Evolutionary conservation across 2,113 vertebrate species (phyloP), one percentile per base, ranked within the genome.

Genomic region (Taurulus bubalis): DNA sequence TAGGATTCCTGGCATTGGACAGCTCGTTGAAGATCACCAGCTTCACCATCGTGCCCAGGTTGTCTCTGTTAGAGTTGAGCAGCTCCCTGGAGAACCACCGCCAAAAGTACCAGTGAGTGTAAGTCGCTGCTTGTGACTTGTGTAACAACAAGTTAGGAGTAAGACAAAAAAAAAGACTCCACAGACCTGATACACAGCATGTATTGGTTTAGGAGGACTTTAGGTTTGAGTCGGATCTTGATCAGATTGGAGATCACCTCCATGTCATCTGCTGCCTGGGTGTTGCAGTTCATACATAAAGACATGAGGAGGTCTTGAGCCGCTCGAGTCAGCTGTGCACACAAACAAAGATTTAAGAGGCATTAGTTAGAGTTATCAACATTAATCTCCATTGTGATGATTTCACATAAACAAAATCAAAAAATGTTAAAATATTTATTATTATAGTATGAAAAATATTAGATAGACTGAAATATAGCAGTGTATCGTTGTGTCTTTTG

Each of bases 221-320:
- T 99, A 4, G 98, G 98, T 90, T 99, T 99, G 14, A 99, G 97
- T 5, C 98, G 96, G 86, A 99, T 99, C 92, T 99, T 99, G 88
- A 99, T 97, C 75, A 99, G 95, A 93, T 97, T 98, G 47, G 98
- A 99, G 83, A 99, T 96, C 68, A 98, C 97, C 32, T 99, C 98
- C 96, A 97, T 96, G 91, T 99, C 98, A 38, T 99, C 98, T 0
- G 97, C 89, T 18, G 96, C 96, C 0, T 99, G 98, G 0, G 96
- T 97, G 90, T 92, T 96, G 83, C 97, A 98, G 94, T 99, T 99
- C 96, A 98, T 97, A 36, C 98, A 99, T 70, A 99, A 91, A 0
- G 98, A 98, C 98, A 99, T 99, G 60, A 99, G 95, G 71, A 99
- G 93, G 91, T 99, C 98, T 91, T 99, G 98, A 22, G 98, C 98